These are phyloP conservation scores for Neocrepidodera transversa DNA, from an alignment of 2,888 invertebrate genomes.

Conservation along the genomic window DNA sequence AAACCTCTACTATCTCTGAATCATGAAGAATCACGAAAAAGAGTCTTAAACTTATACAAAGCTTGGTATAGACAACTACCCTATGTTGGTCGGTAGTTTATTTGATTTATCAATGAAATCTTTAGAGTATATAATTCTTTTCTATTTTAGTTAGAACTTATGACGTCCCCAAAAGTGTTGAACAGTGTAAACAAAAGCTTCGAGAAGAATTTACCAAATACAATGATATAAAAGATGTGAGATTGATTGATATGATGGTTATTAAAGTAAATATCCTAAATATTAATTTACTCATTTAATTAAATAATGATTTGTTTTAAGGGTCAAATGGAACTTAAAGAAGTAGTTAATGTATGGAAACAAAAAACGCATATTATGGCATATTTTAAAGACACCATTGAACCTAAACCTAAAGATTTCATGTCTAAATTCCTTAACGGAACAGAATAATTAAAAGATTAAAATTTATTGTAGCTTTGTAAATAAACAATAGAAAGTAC, in stretches of 20 bases:
- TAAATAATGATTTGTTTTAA: conserved; percentile 63
- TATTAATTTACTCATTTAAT: no score
- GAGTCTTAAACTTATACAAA: conserved; percentile 89
- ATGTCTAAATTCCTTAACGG: conserved; percentile 87
- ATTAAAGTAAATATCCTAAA: conserved; percentile 85
- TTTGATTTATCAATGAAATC: conserved; percentile 60
- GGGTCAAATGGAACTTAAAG: conserved; percentile 96
- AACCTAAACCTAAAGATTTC: conserved; percentile 89
- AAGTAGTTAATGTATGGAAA: conserved; percentile 86
- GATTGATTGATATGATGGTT: conserved; percentile 90
- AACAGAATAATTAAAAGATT: conserved; percentile 62
- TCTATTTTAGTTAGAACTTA: conserved; percentile 76
- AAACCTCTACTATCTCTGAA: conserved; percentile 86
- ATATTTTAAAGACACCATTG: conserved; percentile 84
- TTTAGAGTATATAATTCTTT: background rate
- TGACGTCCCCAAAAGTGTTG: conserved; percentile 78
- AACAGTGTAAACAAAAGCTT: conserved; percentile 75
- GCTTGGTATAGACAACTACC: conserved; percentile 95
- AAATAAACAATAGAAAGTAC: conserved; percentile 7
- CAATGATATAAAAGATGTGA: conserved; percentile 77
- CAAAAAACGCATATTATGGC: conserved; percentile 87
- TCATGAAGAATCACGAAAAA: conserved; percentile 76
- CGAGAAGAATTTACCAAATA: conserved; percentile 81
- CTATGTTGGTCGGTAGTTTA: conserved; percentile 68
- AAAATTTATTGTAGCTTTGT: conserved; percentile 12